Evolutionary conservation across 2,113 vertebrate genomes (phyloP).

Genomic region (Acanthochromis polyacanthus): DNA sequence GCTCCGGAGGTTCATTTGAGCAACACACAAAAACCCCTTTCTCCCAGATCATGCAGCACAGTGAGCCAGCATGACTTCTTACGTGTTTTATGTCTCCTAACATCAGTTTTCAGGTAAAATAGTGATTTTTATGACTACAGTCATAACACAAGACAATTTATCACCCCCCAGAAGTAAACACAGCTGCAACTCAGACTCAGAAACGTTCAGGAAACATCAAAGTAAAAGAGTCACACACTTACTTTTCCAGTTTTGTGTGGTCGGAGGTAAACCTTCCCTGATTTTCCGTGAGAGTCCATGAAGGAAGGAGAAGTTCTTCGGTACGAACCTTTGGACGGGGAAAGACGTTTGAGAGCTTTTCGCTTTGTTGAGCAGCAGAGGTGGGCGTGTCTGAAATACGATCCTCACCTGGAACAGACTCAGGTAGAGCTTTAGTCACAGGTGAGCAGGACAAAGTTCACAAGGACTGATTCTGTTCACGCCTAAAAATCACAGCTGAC

Average conservation of each 20-base stretch:
- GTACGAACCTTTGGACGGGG: not conserved
- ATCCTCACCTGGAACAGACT: slow-evolving; percentile 33
- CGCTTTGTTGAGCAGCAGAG: not conserved
- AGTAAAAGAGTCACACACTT: slow-evolving; percentile 37
- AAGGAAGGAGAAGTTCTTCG: not conserved
- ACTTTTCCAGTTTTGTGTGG: slow-evolving; percentile 79
- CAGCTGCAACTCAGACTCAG: not conserved
- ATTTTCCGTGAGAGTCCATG: slow-evolving; percentile 78
- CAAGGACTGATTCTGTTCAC: too few relatives aligned
- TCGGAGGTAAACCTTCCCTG: slow-evolving; percentile 79
- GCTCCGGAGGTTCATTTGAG: not conserved
- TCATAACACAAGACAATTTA: too few relatives aligned
- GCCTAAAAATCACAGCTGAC: not conserved
- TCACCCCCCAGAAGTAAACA: too few relatives aligned
- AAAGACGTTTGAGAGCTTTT: not conserved
- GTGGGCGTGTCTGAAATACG: slow-evolving; percentile 51
- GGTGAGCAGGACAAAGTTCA: slow-evolving; percentile 10
- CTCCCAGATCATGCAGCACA: not conserved
- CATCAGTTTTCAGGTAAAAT: too few relatives aligned
- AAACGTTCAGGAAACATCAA: not conserved
- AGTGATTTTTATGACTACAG: too few relatives aligned
- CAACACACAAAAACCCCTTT: not conserved
- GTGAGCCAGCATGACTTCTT: not conserved
- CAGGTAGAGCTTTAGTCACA: not conserved
- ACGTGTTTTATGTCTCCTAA: too few relatives aligned